Base-by-base conservation (phyloP, 2,888 invertebrate species). In the Rambutsinella grinnellia region DNA sequence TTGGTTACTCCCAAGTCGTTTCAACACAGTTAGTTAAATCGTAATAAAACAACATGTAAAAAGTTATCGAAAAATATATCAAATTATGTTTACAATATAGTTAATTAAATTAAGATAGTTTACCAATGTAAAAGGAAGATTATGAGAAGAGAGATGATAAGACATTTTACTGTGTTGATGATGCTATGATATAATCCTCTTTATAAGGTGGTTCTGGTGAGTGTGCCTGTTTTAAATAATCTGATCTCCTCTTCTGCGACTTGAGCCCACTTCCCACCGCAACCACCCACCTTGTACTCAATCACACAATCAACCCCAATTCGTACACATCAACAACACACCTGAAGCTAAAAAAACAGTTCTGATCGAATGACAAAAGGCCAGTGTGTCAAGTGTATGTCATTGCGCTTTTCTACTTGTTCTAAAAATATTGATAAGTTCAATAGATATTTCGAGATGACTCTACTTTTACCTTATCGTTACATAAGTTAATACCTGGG, bases 91-190 rank as follows among this genome's bases (percentile, higher is more conserved):
- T 5, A 27, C 26, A 8, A 58, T 6, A 21, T 44, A 28, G 2
- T 6, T 57, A 57, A 10, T n/a, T 28, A 23, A 56, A 17, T 26
- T 2, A 10, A 23, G 27, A 24, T 26, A 54, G 19, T 19, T 19
- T 36, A 58, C 17, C n/a, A 2, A 58, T 58, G 15, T 58, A 44
- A 1, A 21, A 44, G 27, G 36, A 3, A 19, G 46, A 19, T 51
- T 21, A 1, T 6, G 21, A 17, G 19, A 53, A 49, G 47, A 65
- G 72, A 72, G 72, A 66, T 65, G 57, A 63, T 62, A 71, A 72
- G 72, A 72, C 72, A 72, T 51, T 27, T 46, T 66, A 56, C 53
- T 44, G 36, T 36, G 13, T 36, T 36, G 36, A 36, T 36, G 36
- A 36, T 36, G 36, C 6, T 36, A 5, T 36, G 36, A 36, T 36